Base-by-base conservation (phyloP, 1,140 invertebrate genomes). In the Aphidius gifuensis region DNA sequence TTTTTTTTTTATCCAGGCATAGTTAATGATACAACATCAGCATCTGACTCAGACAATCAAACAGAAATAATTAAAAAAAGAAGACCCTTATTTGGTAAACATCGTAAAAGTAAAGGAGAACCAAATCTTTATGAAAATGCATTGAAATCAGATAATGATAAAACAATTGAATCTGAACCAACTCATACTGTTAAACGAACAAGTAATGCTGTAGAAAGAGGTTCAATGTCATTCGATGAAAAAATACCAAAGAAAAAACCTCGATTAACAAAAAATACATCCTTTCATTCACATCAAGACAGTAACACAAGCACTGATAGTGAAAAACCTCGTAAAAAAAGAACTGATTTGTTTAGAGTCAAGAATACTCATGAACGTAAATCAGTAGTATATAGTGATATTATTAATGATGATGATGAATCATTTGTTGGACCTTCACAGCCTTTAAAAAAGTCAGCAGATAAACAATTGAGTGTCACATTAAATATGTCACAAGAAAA, bases 261-360 rank as follows among this genome's bases (percentile, higher is more conserved):
- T 38, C 32, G 46, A 5, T 5, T 11, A 32, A 9, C 38, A 32
- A 54, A 21, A 42, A 23, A 11, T 46, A 46, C 9, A 4, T 8
- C 6, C 7, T 6, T 43, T 43, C 9, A 42, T 16, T 58, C 56
- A 32, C 2, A 32, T 3, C 5, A 9, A 45, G 23, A 58, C 4
- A 58, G 44, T 21, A 53, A 47, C 38, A 55, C 48, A 8, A 60
- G 57, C 39, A 48, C 3, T 23, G 50, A 64, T 11, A 48, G 49
- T 23, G 50, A 60, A 21, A 43, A 48, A 42, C 21, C 59, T 32
- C 23, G 48, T 3, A 60, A 64, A 56, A 9, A 23, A 5, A 50
- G 32, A n/a, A 44, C 61, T 3, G 51, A 39, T 42, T 11, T 23
- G n/a, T 23, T 61, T 38, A 32, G 16, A 16, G 16, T 1, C 16